Conservation (phyloP, 2,888 invertebrate genomes). For the Bombyx huttoni region DNA sequence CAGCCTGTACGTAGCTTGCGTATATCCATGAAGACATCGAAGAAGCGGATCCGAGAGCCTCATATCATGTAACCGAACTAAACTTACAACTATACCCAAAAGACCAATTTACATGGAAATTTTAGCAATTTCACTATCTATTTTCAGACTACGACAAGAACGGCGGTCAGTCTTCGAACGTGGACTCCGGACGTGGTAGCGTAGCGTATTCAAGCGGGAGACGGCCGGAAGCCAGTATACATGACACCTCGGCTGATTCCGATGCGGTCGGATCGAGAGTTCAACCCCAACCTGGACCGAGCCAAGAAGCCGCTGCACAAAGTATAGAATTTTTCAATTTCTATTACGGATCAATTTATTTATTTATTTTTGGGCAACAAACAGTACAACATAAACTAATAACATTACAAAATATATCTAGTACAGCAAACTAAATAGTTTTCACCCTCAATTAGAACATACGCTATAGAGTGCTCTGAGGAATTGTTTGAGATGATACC, state of each 20-base stretch:
- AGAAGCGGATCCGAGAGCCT: no score
- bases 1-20: no score
- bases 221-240: conserved; percentile 66
- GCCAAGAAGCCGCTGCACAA: conserved; percentile 41
- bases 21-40: no score
- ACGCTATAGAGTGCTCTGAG: no score
- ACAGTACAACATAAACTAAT: no score
- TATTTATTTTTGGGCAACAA: no score
- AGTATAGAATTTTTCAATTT: conserved; percentile 3
- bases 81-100: background rate
- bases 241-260: conserved; percentile 73
- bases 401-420: no score
- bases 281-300: conserved; percentile 47
- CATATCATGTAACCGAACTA: no score
- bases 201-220: conserved; percentile 84
- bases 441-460: no score
- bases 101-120: background rate
- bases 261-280: conserved; percentile 53
- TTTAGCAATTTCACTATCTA: background rate
- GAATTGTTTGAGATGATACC: no score
- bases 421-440: no score
- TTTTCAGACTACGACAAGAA: conserved; percentile 80
- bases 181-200: conserved; percentile 85
- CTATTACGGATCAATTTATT: no score
- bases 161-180: conserved; percentile 81